These are phyloP conservation scores for Chionis minor DNA, from an alignment of 2,113 vertebrate species.

Conservation along the genomic window DNA sequence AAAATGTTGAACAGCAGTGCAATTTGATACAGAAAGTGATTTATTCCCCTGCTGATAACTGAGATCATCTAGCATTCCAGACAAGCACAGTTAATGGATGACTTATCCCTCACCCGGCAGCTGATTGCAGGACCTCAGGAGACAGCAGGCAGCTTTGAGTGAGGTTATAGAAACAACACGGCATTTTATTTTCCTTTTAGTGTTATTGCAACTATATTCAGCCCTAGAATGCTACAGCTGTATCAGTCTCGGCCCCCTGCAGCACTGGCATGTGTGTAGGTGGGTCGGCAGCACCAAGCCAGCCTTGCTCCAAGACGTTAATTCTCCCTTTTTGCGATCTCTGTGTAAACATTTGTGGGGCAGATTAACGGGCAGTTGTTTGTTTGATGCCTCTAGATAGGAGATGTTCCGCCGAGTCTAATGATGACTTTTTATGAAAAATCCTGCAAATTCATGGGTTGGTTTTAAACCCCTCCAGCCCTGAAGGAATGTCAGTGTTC, in stretches of 20 bases:
- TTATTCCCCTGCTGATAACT: constrained; percentile 73
- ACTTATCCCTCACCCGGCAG: constrained; percentile 56
- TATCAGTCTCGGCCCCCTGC: not conserved
- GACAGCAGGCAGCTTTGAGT: constrained; percentile 50
- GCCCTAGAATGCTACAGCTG: not conserved
- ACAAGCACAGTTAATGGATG: constrained; percentile 75
- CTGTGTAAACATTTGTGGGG: not conserved
- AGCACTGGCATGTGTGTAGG: not conserved
- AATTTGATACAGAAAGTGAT: constrained; percentile 64
- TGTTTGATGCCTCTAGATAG: not conserved
- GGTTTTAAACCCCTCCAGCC: not conserved
- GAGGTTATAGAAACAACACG: constrained; percentile 45
- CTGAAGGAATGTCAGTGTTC: not conserved
- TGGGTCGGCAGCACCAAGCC: not conserved
- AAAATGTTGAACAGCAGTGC: constrained; percentile 40
- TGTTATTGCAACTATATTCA: constrained; percentile 46
- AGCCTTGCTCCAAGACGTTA: not conserved
- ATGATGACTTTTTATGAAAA: not conserved
- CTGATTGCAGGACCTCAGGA: constrained; percentile 62
- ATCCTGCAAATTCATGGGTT: not conserved
- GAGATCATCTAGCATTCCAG: constrained; percentile 73
- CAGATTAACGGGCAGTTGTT: not conserved
- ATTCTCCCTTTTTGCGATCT: not conserved
- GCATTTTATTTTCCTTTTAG: constrained; percentile 43
- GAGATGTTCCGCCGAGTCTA: not conserved